Evolutionary conservation across 2,888 invertebrate species (phyloP).

Genomic region (Aporophyla nigra): DNA sequence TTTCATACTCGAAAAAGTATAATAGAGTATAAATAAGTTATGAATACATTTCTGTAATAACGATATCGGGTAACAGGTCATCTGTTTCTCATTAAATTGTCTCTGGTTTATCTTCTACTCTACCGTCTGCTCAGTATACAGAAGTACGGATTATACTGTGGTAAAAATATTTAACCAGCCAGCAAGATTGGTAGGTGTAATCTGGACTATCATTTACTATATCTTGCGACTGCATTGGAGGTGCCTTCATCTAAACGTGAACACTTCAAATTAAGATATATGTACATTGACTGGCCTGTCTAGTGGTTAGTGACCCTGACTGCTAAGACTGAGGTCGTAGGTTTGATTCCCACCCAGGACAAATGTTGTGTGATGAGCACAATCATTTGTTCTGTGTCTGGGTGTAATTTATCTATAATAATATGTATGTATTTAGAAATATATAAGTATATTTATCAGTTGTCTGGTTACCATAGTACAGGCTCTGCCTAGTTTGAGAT

Average conservation of each 20-base stretch:
- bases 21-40: constrained; percentile 50
- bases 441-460: no score
- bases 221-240: background rate
- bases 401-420: no score
- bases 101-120: constrained; percentile 24
- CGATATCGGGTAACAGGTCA: constrained; percentile 43
- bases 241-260: background rate
- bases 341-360: no score
- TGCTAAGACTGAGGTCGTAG: no score
- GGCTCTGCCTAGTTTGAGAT: no score
- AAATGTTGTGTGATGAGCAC: no score
- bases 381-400: no score
- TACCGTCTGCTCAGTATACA: background rate
- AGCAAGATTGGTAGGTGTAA: background rate
- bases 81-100: constrained; percentile 47
- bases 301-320: no score
- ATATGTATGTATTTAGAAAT: no score
- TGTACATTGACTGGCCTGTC: no score
- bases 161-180: background rate
- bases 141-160: background rate
- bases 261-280: background rate
- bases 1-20: constrained; percentile 43
- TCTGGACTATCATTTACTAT: background rate
- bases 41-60: constrained; percentile 31
- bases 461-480: no score